phyloP scores from a whole-genome alignment of 2,888 invertebrate genomes.

The Drosophila atripex region DNA sequence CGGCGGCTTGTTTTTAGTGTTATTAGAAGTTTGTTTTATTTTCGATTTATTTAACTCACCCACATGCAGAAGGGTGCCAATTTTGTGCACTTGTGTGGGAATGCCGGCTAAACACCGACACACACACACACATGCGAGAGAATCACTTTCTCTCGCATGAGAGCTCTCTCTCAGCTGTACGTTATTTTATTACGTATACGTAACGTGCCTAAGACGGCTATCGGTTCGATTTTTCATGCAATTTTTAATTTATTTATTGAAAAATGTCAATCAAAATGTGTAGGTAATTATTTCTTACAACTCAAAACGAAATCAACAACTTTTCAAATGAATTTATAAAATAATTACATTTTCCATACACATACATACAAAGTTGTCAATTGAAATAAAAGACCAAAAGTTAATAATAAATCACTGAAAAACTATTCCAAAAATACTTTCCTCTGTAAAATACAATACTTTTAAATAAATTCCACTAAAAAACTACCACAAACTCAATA shows the following conservation, averaged over 20 bases:
- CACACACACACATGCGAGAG: not conserved
- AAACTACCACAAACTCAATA: not conserved
- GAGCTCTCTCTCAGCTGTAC: not conserved
- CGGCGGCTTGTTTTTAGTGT: not conserved
- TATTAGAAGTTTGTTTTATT: slow-evolving; percentile 11
- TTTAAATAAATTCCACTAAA: too few species aligned
- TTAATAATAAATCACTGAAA: slow-evolving; percentile 16
- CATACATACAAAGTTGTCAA: not conserved
- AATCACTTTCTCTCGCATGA: not conserved
- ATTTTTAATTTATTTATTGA: too few species aligned
- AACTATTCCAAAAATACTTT: slow-evolving; percentile 9
- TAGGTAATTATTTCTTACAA: too few species aligned
- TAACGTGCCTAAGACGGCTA: not conserved
- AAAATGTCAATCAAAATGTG: too few species aligned
- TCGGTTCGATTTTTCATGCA: not conserved
- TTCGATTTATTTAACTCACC: slow-evolving; percentile 6
- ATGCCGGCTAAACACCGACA: slow-evolving; percentile 12
- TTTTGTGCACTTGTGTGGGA: not conserved
- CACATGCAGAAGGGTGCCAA: not conserved
- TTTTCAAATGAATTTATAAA: too few species aligned
- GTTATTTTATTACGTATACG: not conserved
- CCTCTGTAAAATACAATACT: not conserved
- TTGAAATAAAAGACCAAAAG: slow-evolving; percentile 2
- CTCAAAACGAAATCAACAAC: too few species aligned
- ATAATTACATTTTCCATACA: too few species aligned